Conservation (phyloP, 2,113 vertebrate species). For the Syngnathoides biaculeatus region DNA sequence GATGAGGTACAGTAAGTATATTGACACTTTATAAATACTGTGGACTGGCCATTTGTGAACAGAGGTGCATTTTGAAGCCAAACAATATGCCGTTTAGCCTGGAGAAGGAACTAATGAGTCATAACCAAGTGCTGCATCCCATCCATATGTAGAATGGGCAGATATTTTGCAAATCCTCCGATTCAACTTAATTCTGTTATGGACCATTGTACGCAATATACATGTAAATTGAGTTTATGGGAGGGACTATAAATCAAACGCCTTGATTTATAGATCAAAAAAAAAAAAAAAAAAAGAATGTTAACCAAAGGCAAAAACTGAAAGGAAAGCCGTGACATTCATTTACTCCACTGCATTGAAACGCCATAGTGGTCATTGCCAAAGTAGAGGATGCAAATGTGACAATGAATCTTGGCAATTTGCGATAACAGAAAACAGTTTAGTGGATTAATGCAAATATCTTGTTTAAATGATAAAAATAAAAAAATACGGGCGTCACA, state of each 20-base stretch:
- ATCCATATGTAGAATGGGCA: slow-evolving; percentile 81
- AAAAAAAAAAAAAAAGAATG: slow-evolving; percentile 40
- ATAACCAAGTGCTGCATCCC: slow-evolving; percentile 78
- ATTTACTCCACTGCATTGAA: background rate
- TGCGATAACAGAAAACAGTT: background rate
- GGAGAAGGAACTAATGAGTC: slow-evolving; percentile 85
- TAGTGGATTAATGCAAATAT: background rate
- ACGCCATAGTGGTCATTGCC: background rate
- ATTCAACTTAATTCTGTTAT: slow-evolving; percentile 85
- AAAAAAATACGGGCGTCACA: background rate
- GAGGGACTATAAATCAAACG: slow-evolving; percentile 65
- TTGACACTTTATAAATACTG: background rate
- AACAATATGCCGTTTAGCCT: slow-evolving; percentile 79
- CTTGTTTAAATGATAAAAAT: background rate
- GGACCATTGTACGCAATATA: slow-evolving; percentile 89
- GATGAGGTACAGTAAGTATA: background rate
- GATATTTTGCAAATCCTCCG: slow-evolving; percentile 82
- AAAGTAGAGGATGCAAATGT: background rate
- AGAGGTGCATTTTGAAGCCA: slow-evolving; percentile 65
- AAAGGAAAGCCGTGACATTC: no score
- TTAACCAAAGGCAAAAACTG: background rate
- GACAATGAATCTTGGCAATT: background rate
- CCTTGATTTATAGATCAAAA: slow-evolving; percentile 50
- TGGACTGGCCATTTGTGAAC: slow-evolving; percentile 10
- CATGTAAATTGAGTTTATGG: slow-evolving; percentile 80